phyloP scores from a whole-genome alignment of 2,888 invertebrate genomes.

The Drosophila birchii region DNA sequence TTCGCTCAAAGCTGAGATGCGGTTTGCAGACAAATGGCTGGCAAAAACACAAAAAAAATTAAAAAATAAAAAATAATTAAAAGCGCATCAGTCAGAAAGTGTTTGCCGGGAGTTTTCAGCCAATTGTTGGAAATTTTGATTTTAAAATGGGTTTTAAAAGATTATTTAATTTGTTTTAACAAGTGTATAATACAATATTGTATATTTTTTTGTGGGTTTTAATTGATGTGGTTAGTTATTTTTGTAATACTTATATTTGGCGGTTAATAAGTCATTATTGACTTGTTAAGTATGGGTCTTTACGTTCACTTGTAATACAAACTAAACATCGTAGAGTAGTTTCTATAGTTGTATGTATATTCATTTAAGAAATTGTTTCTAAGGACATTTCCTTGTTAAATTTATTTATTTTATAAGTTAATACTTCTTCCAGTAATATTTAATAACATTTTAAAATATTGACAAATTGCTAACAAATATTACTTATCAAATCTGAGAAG shows the following conservation, averaged over 20 bases:
- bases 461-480: too few species aligned
- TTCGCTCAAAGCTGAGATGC: constrained; percentile 38
- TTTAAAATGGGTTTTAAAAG: constrained; percentile 9
- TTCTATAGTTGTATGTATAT: background rate
- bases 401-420: too few species aligned
- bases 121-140: constrained; percentile 33
- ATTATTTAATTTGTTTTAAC: constrained; percentile 1
- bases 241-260: background rate
- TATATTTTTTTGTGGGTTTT: background rate
- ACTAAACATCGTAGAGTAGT: background rate
- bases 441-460: too few species aligned
- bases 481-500: too few species aligned
- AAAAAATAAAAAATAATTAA: constrained; percentile 29
- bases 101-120: constrained; percentile 27
- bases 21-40: constrained; percentile 35
- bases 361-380: too few species aligned
- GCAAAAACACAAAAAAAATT: constrained; percentile 20
- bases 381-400: too few species aligned
- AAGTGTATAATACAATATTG: background rate
- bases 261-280: background rate
- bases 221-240: constrained; percentile 7
- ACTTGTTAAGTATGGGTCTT: background rate
- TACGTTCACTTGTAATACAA: background rate
- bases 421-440: too few species aligned
- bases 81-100: constrained; percentile 42